These are phyloP conservation scores for Acrobasis suavella DNA, from an alignment of 2,888 invertebrate species.

Conservation along the genomic window DNA sequence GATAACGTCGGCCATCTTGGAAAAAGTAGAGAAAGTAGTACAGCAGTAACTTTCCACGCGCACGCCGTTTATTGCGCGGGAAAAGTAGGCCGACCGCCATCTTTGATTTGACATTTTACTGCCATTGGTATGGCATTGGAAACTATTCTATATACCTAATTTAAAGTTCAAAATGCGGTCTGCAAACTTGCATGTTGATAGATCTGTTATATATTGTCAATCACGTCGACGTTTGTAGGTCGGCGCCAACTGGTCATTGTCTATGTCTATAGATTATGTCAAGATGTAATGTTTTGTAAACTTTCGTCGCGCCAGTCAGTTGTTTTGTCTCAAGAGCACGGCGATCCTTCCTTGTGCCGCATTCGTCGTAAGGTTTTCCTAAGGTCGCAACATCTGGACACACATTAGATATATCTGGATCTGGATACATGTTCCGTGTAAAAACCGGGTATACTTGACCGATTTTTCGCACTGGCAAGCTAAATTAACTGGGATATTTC, in stretches of 20 bases:
- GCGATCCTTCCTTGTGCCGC: conserved; percentile 38
- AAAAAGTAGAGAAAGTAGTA: conserved; percentile 82
- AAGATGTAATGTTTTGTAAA: conserved; percentile 66
- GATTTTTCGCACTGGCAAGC: conserved; percentile 64
- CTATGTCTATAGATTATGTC: conserved; percentile 60
- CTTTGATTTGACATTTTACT: conserved; percentile 69
- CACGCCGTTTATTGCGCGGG: conserved; percentile 70
- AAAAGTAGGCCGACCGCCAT: conserved; percentile 79
- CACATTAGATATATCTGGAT: conserved; percentile 40
- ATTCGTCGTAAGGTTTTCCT: conserved; percentile 40
- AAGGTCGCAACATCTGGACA: conserved; percentile 58
- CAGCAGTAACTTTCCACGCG: conserved; percentile 80
- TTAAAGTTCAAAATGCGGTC: conserved; percentile 22
- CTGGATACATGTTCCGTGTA: conserved; percentile 50
- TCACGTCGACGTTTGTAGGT: conserved; percentile 40
- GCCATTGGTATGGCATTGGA: conserved; percentile 42
- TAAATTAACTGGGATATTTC: conserved; percentile 72
- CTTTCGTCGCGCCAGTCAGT: conserved; percentile 44
- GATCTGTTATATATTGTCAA: conserved; percentile 24
- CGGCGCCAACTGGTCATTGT: conserved; percentile 65
- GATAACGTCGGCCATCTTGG: conserved; percentile 73
- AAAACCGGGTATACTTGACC: conserved; percentile 68
- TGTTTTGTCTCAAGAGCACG: conserved; percentile 55
- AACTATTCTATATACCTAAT: conserved; percentile 4
- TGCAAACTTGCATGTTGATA: conserved; percentile 2